Percentiles rank a stretch among this genome's conserved stretches.
These are phyloP conservation scores for Prochilodus magdalenae DNA, from an alignment of 2,113 vertebrate species.

Conservation along the genomic window DNA sequence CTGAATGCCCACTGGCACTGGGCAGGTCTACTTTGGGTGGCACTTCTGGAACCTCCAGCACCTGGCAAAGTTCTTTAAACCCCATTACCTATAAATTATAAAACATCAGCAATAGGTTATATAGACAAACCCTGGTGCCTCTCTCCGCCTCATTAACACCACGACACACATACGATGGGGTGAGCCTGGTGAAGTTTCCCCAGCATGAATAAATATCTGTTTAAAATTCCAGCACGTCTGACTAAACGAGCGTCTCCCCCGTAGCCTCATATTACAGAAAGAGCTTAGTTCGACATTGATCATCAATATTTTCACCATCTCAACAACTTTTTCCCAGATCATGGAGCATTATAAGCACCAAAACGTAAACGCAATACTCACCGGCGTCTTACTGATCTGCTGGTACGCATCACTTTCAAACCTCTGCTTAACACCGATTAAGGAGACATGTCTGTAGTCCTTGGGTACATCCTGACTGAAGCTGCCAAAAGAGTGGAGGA, in stretches of 20 bases:
- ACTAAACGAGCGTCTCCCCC: no score
- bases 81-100: constrained; percentile 83
- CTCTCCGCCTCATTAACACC: no score
- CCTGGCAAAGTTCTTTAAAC: constrained; percentile 86
- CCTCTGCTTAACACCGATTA: constrained; percentile 92
- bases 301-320: no score
- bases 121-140: no score
- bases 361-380: background rate
- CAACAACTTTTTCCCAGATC: no score
- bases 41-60: constrained; percentile 85
- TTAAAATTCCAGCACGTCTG: no score
- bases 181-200: no score
- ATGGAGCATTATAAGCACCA: no score
- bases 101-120: constrained; percentile 7
- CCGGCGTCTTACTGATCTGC: constrained; percentile 89
- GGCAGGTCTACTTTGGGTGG: constrained; percentile 71
- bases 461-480: constrained; percentile 91
- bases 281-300: no score
- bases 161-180: no score
- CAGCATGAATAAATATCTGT: no score
- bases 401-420: constrained; percentile 91
- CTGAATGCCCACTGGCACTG: constrained; percentile 67
- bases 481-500: constrained; percentile 66
- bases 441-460: constrained; percentile 91
- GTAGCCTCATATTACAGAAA: no score